phyloP scores from a whole-genome alignment of 1,140 invertebrate species.

The Hypsibius dujardini region DNA sequence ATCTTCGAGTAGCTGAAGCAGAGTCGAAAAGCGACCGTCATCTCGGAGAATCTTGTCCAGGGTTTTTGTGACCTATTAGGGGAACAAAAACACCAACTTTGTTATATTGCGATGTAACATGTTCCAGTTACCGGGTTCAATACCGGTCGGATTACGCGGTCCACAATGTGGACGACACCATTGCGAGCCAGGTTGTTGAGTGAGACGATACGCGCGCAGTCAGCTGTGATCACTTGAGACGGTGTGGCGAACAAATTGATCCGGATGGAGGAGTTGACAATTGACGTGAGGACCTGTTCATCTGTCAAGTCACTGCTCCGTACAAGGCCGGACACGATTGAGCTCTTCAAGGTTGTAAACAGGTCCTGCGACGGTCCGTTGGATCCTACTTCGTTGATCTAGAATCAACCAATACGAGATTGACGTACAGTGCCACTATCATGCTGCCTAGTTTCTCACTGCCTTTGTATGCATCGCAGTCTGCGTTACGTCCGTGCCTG shows the following conservation, averaged over 20 bases:
- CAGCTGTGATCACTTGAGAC: slow-evolving; percentile 38
- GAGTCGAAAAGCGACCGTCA: slow-evolving; percentile 36
- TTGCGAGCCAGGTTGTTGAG: slow-evolving; percentile 41
- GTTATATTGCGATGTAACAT: no score
- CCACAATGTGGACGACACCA: slow-evolving; percentile 40
- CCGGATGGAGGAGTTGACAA: slow-evolving; percentile 38
- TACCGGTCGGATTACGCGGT: slow-evolving; percentile 35
- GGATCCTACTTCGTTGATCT: not conserved
- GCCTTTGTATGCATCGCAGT: no score
- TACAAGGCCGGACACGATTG: slow-evolving; percentile 30
- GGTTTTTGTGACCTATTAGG: slow-evolving; percentile 27
- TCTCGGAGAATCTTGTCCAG: slow-evolving; percentile 35
- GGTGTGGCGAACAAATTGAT: slow-evolving; percentile 39
- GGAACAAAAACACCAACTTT: no score
- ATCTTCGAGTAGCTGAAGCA: slow-evolving; percentile 31
- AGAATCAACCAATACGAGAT: not conserved
- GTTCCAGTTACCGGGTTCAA: slow-evolving; percentile 20
- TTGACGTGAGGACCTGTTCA: slow-evolving; percentile 34
- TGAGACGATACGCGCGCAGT: slow-evolving; percentile 43
- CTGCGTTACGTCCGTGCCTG: no score
- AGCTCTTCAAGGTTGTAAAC: slow-evolving; percentile 22
- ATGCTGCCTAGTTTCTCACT: no score
- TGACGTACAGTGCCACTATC: no score
- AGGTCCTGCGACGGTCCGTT: not conserved
- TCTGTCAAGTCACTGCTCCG: slow-evolving; percentile 31